Base-by-base conservation (phyloP, 2,888 invertebrate species). In the Drosophila gaucha region DNA sequence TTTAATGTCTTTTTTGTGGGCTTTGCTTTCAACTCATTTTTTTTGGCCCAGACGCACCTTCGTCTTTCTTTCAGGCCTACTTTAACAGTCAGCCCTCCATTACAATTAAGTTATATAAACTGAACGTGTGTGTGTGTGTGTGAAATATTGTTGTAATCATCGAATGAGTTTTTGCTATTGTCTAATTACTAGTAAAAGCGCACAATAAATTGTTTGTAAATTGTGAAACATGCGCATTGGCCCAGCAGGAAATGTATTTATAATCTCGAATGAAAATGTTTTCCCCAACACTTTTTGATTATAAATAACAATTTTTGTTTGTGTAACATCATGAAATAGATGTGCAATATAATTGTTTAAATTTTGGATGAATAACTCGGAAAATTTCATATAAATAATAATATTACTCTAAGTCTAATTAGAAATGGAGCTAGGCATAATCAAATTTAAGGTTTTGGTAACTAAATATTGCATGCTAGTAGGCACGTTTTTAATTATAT, bases 101-200 rank as follows among this genome's bases (percentile, higher is more conserved):
- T 39, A 39, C 71, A 74, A 74, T 70, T 50, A 57, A 66, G 66
- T 73, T 73, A 73, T 70, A 74, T 70, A 73, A 73, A 50, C 14
- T 36, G 8, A 47, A 35, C 46, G 54, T 49, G 31, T 62, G 38
- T 35, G 38, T 66, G 47, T 55, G 39, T 56, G 50, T 50, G 35
- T 56, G 24, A 24, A 30, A 22, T 43, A 50, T 63, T 63, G 59
- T 68, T 50, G 59, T 50, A 78, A 80, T 67, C 70, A 64, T 47
- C 44, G 60, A 73, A 73, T 65, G 62, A 39, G 52, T 65, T 78
- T 74, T 67, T 78, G 59, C 66, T 66, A 63, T 65, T 70, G 76
- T 76, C 55, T 82, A 79, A 82, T 79, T 79, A 76, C 39, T 46
- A 43, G 31, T 56, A 67, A 62, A 69, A 78, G 52, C 50, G 58